Evolutionary conservation across 2,888 invertebrate genomes (phyloP), one percentile per base, ranked within the genome.

Genomic region (Bhutanitis thaidina): DNA sequence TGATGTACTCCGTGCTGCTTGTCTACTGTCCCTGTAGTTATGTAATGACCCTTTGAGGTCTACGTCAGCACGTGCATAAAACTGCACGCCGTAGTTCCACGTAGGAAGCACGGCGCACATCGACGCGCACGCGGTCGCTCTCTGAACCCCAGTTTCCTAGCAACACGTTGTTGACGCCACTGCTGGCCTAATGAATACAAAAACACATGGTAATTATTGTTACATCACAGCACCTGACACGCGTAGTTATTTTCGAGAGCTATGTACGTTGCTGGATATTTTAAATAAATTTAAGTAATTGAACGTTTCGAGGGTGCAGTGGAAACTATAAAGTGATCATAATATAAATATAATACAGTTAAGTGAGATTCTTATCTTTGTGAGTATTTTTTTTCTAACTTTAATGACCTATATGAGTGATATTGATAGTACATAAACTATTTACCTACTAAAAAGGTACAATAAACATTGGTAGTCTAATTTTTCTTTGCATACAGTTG

Each of bases 161-260:
- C 88, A 89, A 89, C 87, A 82, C 74, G 80, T 79, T 86, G 87
- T 89, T 89, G 87, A 88, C 79, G 79, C 82, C 73, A 57, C 76
- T 74, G 77, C 77, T 84, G 80, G 82, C 81, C 84, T 72, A 78
- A 77, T 82, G 80, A 84, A 84, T 72, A 84, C 83, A 83, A 84
- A 76, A 83, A 83, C 86, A 85, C 83, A 82, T 84, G 83, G 75
- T 75, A 71, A 74, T 75, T 71, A 69, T 68, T 74, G 78, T 86
- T 87, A 87, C 86, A 87, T 87, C 87, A 87, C 71, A 74, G 64
- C 66, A 67, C 60, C 62, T 52, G 72, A 67, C 71, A 71, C 74
- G 74, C 69, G 62, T 56, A 60, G 56, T 49, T 59, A 61, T 61
- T 62, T 62, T 65, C 58, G 58, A 57, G 54, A 59, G 54, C 56